Base-by-base conservation (phyloP, 2,113 vertebrate species). In the Microcebus tavaratra region DNA sequence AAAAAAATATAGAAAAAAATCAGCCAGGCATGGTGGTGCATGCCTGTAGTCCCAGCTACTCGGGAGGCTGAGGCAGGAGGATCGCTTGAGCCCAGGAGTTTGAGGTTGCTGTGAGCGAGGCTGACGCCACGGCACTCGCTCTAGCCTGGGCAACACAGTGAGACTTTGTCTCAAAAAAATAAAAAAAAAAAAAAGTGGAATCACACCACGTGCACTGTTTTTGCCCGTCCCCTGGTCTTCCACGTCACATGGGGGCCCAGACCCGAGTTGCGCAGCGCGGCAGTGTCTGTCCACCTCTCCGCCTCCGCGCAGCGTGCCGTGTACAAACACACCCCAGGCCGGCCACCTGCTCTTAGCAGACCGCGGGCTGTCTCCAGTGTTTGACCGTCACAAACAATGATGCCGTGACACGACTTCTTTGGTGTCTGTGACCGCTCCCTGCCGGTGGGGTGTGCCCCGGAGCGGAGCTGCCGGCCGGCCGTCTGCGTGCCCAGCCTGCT, bases 191-290 rank as follows among this genome's bases (percentile, higher is more conserved):
- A 45, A 45, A 45, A 36, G 15, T 55, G 13, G 21, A 42, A 14
- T 14, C 45, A 1, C 1, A 20, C 0, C 0, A 18, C 0, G 42
- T 13, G 70, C 25, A 12, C 36, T 73, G 53, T 55, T 3, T 3
- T 4, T 20, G 45, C 25, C 42, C n/a, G 15, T 67, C 23, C 25
- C 50, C 34, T 11, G 0, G 8, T 21, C 8, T 2, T 5, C 57
- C 21, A 14, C 8, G 0, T 34, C 45, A 6, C 65, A 0, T 25
- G 8, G 10, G 70, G 36, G 57, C 6, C 11, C 76, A 6, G 50
- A 20, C 4, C 59, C 3, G 2, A 0, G 2, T 8, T 75, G 13
- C 4, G 0, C 10, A n/a, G n/a, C n/a, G n/a, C n/a, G n/a, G n/a
- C n/a, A 25, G n/a, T 0, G 0, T 42, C 25, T 13, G 39, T 42